Conservation (phyloP, 2,797 vertebrate species). For the Varecia variegata region DNA sequence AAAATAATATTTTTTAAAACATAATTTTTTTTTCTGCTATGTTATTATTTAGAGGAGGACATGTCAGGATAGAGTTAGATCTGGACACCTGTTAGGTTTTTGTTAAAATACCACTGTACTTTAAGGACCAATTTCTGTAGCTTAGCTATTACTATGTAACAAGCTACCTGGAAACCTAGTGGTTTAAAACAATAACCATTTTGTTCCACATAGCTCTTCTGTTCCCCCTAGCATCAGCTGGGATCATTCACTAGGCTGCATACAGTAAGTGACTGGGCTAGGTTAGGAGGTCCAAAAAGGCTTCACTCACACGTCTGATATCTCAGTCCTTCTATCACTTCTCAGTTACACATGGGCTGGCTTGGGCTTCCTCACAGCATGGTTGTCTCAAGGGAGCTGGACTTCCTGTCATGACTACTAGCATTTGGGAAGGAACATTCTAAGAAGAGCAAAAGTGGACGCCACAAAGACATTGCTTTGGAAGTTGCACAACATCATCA, state of each 20-base stretch:
- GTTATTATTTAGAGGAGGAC: not conserved
- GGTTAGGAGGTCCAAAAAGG: not conserved
- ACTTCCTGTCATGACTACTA: not conserved
- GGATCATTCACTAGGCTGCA: not conserved
- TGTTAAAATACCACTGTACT: not conserved
- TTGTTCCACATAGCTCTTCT: not conserved
- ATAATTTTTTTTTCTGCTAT: not conserved
- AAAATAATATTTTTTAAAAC: too few relatives aligned
- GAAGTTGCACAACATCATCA: not conserved
- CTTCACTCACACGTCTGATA: not conserved
- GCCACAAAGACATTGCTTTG: not conserved
- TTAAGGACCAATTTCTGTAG: not conserved
- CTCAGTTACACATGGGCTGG: too few relatives aligned
- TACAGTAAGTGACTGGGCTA: not conserved
- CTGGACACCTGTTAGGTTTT: not conserved
- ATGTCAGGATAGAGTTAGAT: not conserved
- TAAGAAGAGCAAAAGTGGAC: not conserved
- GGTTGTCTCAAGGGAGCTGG: not conserved
- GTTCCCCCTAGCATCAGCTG: not conserved
- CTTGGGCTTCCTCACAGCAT: not conserved
- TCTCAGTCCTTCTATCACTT: not conserved
- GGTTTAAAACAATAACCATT: too few relatives aligned
- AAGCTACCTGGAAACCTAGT: too few relatives aligned
- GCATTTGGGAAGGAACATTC: not conserved
- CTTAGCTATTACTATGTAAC: too few relatives aligned